Evolutionary conservation across 2,888 invertebrate species (phyloP), one percentile per base, ranked within the genome.

Genomic region (Cataglyphis albicans): DNA sequence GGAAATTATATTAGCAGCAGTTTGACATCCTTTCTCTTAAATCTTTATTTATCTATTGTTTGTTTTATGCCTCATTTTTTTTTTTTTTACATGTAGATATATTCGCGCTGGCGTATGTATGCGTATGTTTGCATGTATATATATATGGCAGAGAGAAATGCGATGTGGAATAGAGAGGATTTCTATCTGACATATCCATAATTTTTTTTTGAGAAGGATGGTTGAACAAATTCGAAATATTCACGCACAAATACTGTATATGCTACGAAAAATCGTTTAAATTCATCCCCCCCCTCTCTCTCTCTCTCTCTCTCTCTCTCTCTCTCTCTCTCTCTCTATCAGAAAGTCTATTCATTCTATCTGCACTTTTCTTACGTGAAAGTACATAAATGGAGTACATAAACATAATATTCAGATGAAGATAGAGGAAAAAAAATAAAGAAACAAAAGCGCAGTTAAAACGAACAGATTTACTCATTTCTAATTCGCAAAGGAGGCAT

Each of bases 231-330:
- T 73, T 83, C 64, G 80, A 88, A 65, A 74, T 29, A 73, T 41
- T 84, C 61, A 70, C 76, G 64, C 61, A 55, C 59, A 48, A 76
- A 10, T 68, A 81, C 78, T 76, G 65, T 70, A 72, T 80, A 83
- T 74, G 83, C 84, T 89, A 89, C 81, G 88, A 89, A 87, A 89
- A 85, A 84, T 87, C 83, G 76, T 86, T 84, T 41, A 83, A 87
- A 81, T 85, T 72, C 85, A 68, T 81, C 65, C 72, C 82, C 84
- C 81, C 73, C 1, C 25, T 25, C 25, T 25, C 25, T 25, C 25
- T 25, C 25, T 25, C 25, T 25, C 25, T 25, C 25, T 25, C 25
- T 25, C 25, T 25, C 1, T 25, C 25, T 25, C 25, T 25, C 25
- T 25, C 25, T 25, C 25, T 25, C 25, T 25, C 1, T 25, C 0